Base-by-base conservation (phyloP, 2,797 vertebrate genomes). In the Rhinichthys osculus region DNA sequence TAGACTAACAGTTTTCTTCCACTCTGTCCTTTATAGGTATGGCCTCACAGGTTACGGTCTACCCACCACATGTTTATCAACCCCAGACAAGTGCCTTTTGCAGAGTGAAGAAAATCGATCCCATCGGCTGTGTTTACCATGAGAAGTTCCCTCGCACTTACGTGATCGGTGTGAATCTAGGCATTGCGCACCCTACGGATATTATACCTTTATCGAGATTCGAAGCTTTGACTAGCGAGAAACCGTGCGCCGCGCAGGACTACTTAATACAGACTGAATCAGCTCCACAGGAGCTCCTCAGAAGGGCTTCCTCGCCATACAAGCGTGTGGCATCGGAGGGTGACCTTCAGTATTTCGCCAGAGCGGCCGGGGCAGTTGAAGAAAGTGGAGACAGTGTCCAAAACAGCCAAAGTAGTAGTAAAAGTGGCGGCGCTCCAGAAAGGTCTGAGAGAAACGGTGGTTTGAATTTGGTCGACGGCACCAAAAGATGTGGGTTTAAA, bases 1-100 rank as follows among this genome's bases (percentile, higher is more conserved):
- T 11, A 16, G 30, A 13, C 66, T 84, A 47, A 76, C 62, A 3
- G 9, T 17, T 30, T 50, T 52, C 85, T 71, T 44, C n/a, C 5
- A 74, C 4, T 66, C 30, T 59, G 42, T 87, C 33, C 83, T 77
- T 86, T 74, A 7, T 64, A 99, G 98, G 98, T 97, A 99, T 99
- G 98, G 98, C 97, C 97, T 98, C 97, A 97, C 96, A 99, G 96
- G 97, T 99, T 94, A 97, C 97, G 96, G 95, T 98, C 92, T 97
- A 97, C 94, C 97, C 98, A 97, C 96, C 97, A 91, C 97, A 98
- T 93, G 95, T 97, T 96, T 97, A 98, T 98, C 97, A 98, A 97
- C 96, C 96, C 95, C 97, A 98, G 95, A 97, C 96, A 97, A 99
- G 98, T 99, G 98, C 98, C 98, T 99, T 99, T 95, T 97, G 95